Evolutionary conservation across 2,888 invertebrate genomes (phyloP).

Genomic region (Cheilosia vernalis): DNA sequence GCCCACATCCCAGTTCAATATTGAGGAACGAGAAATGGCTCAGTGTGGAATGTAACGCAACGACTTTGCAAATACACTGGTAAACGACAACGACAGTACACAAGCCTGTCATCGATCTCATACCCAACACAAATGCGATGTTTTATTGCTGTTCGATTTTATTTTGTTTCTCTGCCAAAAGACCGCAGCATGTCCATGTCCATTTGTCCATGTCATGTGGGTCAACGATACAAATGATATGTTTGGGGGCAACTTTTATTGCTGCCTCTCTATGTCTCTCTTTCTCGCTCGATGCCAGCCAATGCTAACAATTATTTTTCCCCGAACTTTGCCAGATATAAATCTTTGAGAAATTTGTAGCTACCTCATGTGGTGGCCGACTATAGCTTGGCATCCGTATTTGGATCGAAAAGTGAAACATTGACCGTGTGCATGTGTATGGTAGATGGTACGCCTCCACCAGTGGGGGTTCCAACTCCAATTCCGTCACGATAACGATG

Average conservation of each 20-base stretch:
- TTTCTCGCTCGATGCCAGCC: neutral
- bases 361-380: conserved; percentile 1
- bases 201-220: conserved; percentile 20
- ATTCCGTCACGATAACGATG: conserved; percentile 22
- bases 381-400: conserved; percentile 16
- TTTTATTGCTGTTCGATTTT: conserved; percentile 33
- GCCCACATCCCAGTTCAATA: conserved; percentile 23
- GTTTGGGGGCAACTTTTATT: conserved; percentile 8
- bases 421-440: neutral
- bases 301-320: neutral
- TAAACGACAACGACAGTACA: neutral
- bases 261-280: neutral
- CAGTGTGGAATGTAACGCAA: conserved; percentile 10
- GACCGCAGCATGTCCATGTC: neutral
- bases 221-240: conserved; percentile 24
- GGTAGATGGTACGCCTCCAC: conserved; percentile 20
- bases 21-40: conserved; percentile 17
- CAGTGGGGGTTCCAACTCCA: conserved; percentile 1
- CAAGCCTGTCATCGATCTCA: neutral
- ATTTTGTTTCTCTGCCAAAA: neutral
- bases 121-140: conserved; percentile 4
- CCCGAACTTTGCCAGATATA: conserved; percentile 1
- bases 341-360: conserved; percentile 5
- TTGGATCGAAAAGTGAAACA: conserved; percentile 17
- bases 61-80: conserved; percentile 34